Conservation (phyloP, 2,113 vertebrate genomes). For the Caloenas nicobarica region DNA sequence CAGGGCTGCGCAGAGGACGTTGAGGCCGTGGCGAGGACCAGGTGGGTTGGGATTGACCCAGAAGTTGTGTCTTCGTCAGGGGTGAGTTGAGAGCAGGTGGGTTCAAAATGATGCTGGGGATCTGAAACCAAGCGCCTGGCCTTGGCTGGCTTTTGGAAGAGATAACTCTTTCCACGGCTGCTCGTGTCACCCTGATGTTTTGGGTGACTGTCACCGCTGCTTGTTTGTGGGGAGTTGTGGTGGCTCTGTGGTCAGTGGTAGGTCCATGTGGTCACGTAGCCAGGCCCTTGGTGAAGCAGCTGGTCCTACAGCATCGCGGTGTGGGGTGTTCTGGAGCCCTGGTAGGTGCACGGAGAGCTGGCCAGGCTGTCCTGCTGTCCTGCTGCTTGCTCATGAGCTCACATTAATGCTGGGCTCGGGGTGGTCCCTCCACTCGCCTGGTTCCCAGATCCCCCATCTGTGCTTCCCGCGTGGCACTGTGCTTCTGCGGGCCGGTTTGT, state of each 20-base stretch:
- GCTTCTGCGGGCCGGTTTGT: neutral
- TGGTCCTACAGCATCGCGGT: neutral
- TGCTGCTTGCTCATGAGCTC: neutral
- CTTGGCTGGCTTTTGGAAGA: neutral
- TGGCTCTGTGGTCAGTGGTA: neutral
- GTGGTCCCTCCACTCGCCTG: neutral
- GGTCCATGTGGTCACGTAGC: neutral
- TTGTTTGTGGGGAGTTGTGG: neutral
- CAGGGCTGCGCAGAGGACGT: neutral
- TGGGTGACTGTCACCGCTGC: neutral
- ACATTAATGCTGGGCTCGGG: neutral
- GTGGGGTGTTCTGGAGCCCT: neutral
- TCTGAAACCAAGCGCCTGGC: neutral
- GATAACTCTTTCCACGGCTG: accelerated
- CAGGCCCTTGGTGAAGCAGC: neutral
- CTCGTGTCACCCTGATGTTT: accelerated
- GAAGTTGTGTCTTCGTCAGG: neutral
- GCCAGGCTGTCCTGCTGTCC: neutral
- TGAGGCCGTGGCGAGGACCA: neutral
- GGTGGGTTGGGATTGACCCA: neutral
- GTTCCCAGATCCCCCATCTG: too few species aligned
- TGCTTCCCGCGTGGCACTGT: accelerated
- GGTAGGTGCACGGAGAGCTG: neutral
- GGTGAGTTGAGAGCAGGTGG: accelerated
- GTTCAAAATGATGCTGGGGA: neutral